phyloP scores from a whole-genome alignment of 2,797 vertebrate genomes.

The Acanthis flammea region DNA sequence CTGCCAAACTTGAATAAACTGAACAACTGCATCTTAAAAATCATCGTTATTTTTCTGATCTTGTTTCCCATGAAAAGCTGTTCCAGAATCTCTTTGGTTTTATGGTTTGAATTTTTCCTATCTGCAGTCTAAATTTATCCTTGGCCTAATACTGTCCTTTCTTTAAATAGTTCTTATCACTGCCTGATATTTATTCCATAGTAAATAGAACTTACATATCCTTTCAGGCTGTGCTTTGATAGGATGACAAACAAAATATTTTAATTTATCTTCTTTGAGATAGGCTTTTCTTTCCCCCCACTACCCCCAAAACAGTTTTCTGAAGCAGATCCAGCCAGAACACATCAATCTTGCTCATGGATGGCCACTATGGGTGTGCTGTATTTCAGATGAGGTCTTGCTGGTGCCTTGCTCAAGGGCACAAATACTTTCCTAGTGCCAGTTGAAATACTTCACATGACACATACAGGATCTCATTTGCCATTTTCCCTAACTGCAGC shows the following conservation, averaged over 20 bases:
- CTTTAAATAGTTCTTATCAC: conserved; percentile 3
- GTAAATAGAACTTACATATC: conserved; percentile 6
- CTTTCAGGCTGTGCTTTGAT: conserved; percentile 25
- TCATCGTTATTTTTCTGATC: not conserved
- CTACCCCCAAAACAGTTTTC: not conserved
- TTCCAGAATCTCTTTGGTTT: not conserved
- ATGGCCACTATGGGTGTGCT: not conserved
- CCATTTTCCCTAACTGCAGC: not conserved
- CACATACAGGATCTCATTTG: not conserved
- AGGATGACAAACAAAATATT: conserved; percentile 15
- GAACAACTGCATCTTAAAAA: not conserved
- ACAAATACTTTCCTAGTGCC: not conserved
- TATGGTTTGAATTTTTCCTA: not conserved
- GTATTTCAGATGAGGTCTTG: not conserved
- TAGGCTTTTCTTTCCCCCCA: not conserved
- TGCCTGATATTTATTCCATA: conserved; percentile 12
- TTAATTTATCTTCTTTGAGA: not conserved
- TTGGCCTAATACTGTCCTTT: not conserved
- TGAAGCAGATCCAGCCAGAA: not conserved
- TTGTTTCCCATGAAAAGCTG: not conserved
- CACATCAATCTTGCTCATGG: not conserved
- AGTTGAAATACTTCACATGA: not conserved
- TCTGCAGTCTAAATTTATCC: conserved; percentile 34
- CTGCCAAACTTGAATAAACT: not conserved
- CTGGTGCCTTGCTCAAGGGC: not conserved